Percentiles rank a stretch among this genome's conserved stretches.
Evolutionary conservation across 2,888 invertebrate genomes (phyloP).

Genomic region (Strigamia maritima): DNA sequence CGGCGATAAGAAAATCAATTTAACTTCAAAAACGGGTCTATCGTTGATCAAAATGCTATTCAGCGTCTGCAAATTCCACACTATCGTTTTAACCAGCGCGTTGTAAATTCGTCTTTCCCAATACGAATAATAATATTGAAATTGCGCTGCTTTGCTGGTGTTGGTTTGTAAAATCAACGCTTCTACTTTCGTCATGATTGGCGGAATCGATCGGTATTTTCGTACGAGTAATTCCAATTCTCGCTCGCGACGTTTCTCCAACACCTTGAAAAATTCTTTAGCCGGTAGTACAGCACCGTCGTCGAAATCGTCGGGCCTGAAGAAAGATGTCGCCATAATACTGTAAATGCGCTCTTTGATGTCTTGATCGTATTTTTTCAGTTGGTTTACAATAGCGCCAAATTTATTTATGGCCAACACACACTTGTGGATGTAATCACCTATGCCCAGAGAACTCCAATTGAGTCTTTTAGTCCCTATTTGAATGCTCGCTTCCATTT

Average conservation of each 20-base stretch:
- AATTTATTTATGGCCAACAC: slow-evolving; percentile 54
- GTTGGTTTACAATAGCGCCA: slow-evolving; percentile 54
- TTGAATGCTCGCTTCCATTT: slow-evolving; percentile 71
- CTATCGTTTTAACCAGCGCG: slow-evolving; percentile 54
- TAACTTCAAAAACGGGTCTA: slow-evolving; percentile 71
- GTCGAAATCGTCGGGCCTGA: background rate
- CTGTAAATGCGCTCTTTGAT: slow-evolving; percentile 24
- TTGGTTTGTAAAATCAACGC: slow-evolving; percentile 75
- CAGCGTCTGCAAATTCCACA: slow-evolving; percentile 69
- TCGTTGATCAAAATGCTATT: slow-evolving; percentile 60
- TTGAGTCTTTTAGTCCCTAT: slow-evolving; percentile 78
- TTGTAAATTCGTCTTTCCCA: slow-evolving; percentile 78
- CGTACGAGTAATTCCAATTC: slow-evolving; percentile 66
- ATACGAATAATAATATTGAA: slow-evolving; percentile 72
- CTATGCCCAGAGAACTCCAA: slow-evolving; percentile 81
- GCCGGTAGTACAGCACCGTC: background rate
- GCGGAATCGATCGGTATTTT: slow-evolving; percentile 74
- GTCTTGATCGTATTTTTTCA: slow-evolving; percentile 54
- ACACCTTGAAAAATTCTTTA: slow-evolving; percentile 68
- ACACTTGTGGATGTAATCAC: slow-evolving; percentile 66
- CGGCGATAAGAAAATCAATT: slow-evolving; percentile 68
- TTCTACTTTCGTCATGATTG: slow-evolving; percentile 80
- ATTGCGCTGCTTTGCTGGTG: slow-evolving; percentile 68
- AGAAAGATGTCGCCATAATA: background rate
- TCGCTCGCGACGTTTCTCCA: slow-evolving; percentile 67